Percentiles rank a stretch among this genome's conserved stretches.
Evolutionary conservation across 2,888 invertebrate species (phyloP).

Genomic region (Eupeodes latifasciatus): DNA sequence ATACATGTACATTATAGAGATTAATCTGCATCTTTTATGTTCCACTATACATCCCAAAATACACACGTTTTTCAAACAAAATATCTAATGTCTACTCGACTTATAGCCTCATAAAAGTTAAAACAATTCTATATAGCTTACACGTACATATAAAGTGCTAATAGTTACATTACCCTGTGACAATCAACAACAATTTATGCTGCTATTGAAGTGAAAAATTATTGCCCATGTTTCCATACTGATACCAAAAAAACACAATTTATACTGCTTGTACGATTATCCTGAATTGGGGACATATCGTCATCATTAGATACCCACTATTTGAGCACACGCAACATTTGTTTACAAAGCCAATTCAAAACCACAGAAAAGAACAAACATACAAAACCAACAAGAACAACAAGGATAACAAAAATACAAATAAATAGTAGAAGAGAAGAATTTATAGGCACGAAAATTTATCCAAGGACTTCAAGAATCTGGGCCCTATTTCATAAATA

Average conservation of each 20-base stretch:
- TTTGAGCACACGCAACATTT: conserved; percentile 64
- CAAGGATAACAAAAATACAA: conserved; percentile 11
- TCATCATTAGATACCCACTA: conserved; percentile 19
- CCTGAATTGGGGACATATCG: conserved; percentile 35
- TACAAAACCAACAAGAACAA: neutral
- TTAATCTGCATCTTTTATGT: conserved; percentile 44
- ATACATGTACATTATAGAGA: neutral
- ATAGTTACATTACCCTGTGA: conserved; percentile 68
- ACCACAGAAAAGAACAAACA: neutral
- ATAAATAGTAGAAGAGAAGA: conserved; percentile 11
- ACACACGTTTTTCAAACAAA: neutral
- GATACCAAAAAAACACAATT: neutral
- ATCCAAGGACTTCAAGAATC: neutral
- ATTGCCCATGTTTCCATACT: conserved; percentile 42
- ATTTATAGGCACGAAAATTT: conserved; percentile 21
- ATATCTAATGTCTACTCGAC: no score
- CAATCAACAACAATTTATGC: conserved; percentile 68
- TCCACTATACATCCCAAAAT: neutral
- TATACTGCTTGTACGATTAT: conserved; percentile 26
- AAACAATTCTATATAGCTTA: conserved; percentile 40
- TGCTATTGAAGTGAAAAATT: conserved; percentile 67
- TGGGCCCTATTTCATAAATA: no score
- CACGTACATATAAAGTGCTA: conserved; percentile 55
- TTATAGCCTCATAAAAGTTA: conserved; percentile 39
- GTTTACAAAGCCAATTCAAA: conserved; percentile 49